Conservation (phyloP, 2,113 vertebrate genomes). For the Nesoenas mayeri region DNA sequence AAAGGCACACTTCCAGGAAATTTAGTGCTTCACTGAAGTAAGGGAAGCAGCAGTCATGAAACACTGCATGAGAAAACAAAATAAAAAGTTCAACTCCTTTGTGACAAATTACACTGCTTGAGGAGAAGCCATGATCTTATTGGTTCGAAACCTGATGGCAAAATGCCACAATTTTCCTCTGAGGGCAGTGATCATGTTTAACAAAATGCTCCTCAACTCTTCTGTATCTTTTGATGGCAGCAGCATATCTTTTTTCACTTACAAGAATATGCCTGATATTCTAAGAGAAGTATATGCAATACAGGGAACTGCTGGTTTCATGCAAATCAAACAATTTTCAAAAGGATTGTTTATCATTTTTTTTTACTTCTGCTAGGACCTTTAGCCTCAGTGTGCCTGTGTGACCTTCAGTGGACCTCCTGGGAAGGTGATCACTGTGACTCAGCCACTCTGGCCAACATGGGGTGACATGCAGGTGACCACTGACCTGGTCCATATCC, state of each 20-base stretch:
- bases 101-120: not conserved
- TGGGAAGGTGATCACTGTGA: not conserved
- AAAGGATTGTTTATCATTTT: not conserved
- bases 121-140: slow-evolving; percentile 21
- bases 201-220: slow-evolving; percentile 1
- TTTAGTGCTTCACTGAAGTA: not conserved
- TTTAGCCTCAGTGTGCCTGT: not conserved
- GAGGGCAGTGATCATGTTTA: slow-evolving; percentile 1
- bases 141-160: slow-evolving; percentile 33
- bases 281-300: not conserved
- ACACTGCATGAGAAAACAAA: not conserved
- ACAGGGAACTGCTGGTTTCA: not conserved
- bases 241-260: not conserved
- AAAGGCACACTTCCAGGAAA: slow-evolving; percentile 8
- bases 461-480: not conserved
- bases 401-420: not conserved
- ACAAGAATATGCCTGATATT: not conserved
- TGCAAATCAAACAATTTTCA: not conserved
- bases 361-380: not conserved
- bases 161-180: slow-evolving; percentile 4
- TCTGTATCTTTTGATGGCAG: slow-evolving; percentile 2
- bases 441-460: accelerated
- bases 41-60: slow-evolving; percentile 9
- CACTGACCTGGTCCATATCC: not conserved
- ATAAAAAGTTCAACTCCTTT: slow-evolving; percentile 18